These are phyloP conservation scores for Neosalanx taihuensis DNA, from an alignment of 2,797 vertebrate genomes.

Conservation along the genomic window DNA sequence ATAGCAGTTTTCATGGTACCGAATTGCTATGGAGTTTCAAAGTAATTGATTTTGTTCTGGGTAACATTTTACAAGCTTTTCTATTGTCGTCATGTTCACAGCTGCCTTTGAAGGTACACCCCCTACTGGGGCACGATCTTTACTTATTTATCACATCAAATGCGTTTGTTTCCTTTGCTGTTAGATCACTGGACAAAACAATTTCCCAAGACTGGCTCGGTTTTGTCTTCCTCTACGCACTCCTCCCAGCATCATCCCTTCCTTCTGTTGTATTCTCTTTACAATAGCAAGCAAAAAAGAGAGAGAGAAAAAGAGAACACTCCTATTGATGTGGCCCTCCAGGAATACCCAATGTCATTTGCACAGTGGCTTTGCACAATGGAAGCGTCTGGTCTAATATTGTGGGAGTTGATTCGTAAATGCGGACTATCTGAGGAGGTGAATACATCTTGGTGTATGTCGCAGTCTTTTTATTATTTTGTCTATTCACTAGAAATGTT, in stretches of 20 bases:
- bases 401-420: neutral
- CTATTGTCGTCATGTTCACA: neutral
- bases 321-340: conserved; percentile 26
- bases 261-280: conserved; percentile 7
- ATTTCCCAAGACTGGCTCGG: conserved; percentile 27
- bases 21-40: too few species aligned
- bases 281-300: conserved; percentile 4
- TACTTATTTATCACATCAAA: conserved; percentile 32
- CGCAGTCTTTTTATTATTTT: neutral
- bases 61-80: neutral
- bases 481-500: neutral
- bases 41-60: neutral
- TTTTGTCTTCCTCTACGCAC: conserved; percentile 24
- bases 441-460: neutral
- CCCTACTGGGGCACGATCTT: neutral
- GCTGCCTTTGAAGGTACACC: conserved; percentile 17
- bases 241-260: conserved; percentile 10
- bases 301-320: neutral
- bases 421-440: too few species aligned
- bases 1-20: neutral
- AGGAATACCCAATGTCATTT: conserved; percentile 13
- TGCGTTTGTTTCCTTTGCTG: conserved; percentile 24
- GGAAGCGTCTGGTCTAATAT: conserved; percentile 11
- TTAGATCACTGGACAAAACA: conserved; percentile 25
- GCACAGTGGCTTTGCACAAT: neutral